Percentiles rank a stretch among this genome's conserved stretches.
Evolutionary conservation across 2,888 invertebrate species (phyloP).

Genomic region (Melipona bicolor): DNA sequence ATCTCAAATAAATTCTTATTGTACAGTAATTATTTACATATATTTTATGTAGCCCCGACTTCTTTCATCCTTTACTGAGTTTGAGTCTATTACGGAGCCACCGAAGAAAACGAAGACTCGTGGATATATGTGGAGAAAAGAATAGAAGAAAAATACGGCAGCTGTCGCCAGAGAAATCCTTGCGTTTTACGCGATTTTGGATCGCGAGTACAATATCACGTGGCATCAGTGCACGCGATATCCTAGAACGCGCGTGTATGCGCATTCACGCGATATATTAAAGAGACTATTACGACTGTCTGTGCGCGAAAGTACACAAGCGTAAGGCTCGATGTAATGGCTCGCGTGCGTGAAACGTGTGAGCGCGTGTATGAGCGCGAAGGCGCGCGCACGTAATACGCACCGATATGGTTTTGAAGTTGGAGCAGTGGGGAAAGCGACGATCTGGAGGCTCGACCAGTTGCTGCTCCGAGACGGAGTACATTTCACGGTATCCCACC

Average conservation of each 20-base stretch:
- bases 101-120: not conserved
- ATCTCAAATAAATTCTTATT: not conserved
- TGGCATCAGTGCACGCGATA: constrained; percentile 22
- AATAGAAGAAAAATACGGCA: not conserved
- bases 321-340: not conserved
- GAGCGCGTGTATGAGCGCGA: constrained; percentile 1
- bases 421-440: constrained; percentile 66
- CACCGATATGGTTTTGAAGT: constrained; percentile 44
- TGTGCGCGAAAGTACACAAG: not conserved
- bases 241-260: not conserved
- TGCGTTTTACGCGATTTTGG: not conserved
- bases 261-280: constrained; percentile 5
- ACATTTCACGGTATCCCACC: constrained; percentile 61
- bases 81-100: not conserved
- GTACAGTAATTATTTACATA: not conserved
- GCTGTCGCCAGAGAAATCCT: not conserved
- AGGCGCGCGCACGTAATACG: constrained; percentile 35
- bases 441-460: constrained; percentile 75
- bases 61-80: not conserved
- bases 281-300: not conserved
- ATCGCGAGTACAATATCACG: constrained; percentile 11
- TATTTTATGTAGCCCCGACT: not conserved
- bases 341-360: not conserved
- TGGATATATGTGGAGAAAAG: not conserved
- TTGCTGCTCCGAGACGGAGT: constrained; percentile 67